Base-by-base conservation (phyloP, 1,140 invertebrate species). In the Sycophaga agraensis region DNA sequence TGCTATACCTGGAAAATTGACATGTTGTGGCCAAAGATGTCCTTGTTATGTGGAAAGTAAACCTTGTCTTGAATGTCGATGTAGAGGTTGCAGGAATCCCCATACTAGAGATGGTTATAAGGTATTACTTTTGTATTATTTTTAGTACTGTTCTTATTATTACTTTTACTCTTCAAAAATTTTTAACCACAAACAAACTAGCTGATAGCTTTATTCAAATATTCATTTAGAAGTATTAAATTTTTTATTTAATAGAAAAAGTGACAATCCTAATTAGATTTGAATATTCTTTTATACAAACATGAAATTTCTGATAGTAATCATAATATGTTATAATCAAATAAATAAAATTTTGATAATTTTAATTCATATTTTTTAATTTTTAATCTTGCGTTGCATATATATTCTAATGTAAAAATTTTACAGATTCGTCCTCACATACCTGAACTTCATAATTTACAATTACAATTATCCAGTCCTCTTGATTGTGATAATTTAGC, bases 11-110 rank as follows among this genome's bases (percentile, higher is more conserved):
- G 92, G 92, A 11, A 95, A 94, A 77, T 77, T 95, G 48, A 95
- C 93, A 0, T 97, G 94, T 79, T 94, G 93, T 76, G 93, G 93
- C 3, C 93, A 96, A 75, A 83, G 93, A 62, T 97, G 94, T 83
- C 92, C 93, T 0, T 97, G 94, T 81, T 97, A 96, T 79, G 91
- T 92, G 54, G 91, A 89, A 69, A 89, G 86, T 71, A 92, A 90
- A 79, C 87, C 91, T 11, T 96, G 93, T 73, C 83, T 89, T 28
- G 90, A 91, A 65, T 97, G 94, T 79, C 89, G 89, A 74, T 97
- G 94, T 81, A 86, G 90, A 77, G 94, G 93, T 7, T 97, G 94
- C 77, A 80, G 92, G 73, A 97, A 97, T 84, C 93, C 93, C 14
- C 89, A 92, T 70, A 86, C 87, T 67, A 84, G 87, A 48, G 90